Evolutionary conservation across 2,797 vertebrate species (phyloP), one percentile per base, ranked within the genome.

Genomic region (Sebastiscus albofasciatus): DNA sequence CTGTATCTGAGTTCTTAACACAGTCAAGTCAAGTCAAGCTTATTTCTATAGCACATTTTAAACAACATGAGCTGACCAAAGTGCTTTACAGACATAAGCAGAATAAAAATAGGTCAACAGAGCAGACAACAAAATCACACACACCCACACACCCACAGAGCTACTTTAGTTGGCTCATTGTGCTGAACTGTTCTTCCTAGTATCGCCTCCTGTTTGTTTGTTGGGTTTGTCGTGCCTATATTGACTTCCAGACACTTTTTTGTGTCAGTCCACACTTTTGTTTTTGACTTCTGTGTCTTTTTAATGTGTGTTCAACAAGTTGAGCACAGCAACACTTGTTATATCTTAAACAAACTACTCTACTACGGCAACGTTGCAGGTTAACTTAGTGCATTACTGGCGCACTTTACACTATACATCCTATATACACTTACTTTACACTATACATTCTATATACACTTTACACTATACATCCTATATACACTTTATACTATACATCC

Each of bases 101-200:
- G 36, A 39, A 39, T 39, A 39, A 39, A 39, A 39, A 39, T 4
- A 39, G 12, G 36, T 39, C 36, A 39, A 39, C 34, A 36, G 34
- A 36, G 34, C 34, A 36, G 34, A 36, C 11, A 36, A 36, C 34
- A 36, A 36, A 36, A 36, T 36, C 34, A 34, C 34, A 34, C 29
- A 31, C 29, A 31, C 10, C 4, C 34, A 34, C 31, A 33, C 33
- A 34, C 59, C 22, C 62, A 33, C 70, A 20, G 6, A 64, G 62
- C 60, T 74, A 55, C 70, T 55, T 18, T 75, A 49, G 83, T 62
- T 64, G 81, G 75, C n/a, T 80, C 79, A 87, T 89, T 84, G 72
- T 60, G 27, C 49, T 66, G 56, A 89, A 90, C 75, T 90, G 54
- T 79, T 88, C 81, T 74, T 80, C 83, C 74, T 52, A 64, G 34